Evolutionary conservation across 2,888 invertebrate species (phyloP).

Genomic region (Eupithecia tripunctaria): DNA sequence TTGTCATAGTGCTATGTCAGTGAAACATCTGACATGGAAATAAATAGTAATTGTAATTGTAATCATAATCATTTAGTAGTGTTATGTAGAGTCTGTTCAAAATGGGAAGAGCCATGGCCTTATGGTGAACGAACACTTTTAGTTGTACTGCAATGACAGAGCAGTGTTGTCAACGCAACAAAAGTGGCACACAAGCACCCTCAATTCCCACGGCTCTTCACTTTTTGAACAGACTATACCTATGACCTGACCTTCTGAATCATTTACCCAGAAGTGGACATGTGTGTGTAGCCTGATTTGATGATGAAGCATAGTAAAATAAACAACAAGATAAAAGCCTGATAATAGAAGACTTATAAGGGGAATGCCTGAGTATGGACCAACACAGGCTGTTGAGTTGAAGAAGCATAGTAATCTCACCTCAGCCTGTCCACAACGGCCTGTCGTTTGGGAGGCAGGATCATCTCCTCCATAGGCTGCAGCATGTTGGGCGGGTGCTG

Average conservation of each 20-base stretch:
- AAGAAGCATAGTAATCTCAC: conserved; percentile 60
- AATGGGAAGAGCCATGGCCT: background rate
- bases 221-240: too few relatives aligned
- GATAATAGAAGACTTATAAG: too few relatives aligned
- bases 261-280: background rate
- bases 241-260: too few relatives aligned
- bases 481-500: conserved; percentile 86
- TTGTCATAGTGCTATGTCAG: background rate
- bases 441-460: conserved; percentile 91
- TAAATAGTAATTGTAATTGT: background rate
- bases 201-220: too few relatives aligned
- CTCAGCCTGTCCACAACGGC: conserved; percentile 93
- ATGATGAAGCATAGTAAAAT: too few relatives aligned
- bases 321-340: too few relatives aligned
- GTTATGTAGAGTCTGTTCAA: background rate
- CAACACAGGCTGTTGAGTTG: too few relatives aligned
- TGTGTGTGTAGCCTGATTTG: background rate
- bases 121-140: too few relatives aligned
- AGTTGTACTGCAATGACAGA: too few relatives aligned
- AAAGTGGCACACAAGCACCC: too few relatives aligned
- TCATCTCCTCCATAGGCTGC: conserved; percentile 87
- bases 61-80: background rate
- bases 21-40: background rate
- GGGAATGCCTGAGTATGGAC: too few relatives aligned
- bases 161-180: too few relatives aligned